Percentiles rank a stretch among this genome's conserved stretches.
These are phyloP conservation scores for Laticauda colubrina DNA, from an alignment of 2,113 vertebrate genomes.

Conservation along the genomic window DNA sequence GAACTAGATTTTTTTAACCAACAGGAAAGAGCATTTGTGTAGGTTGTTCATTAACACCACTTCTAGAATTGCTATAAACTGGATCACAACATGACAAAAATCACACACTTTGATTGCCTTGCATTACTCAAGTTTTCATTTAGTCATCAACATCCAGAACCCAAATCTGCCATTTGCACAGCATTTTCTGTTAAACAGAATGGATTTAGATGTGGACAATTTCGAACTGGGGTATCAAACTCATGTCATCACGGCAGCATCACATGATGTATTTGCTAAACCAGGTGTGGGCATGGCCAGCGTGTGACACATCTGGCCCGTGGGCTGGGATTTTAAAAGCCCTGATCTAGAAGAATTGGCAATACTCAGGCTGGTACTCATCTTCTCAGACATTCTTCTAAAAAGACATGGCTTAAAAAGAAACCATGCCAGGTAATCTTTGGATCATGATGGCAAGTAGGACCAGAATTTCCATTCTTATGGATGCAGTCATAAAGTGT, in stretches of 20 bases:
- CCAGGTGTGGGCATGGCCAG: too few species aligned
- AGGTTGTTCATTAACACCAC: slow-evolving; percentile 8
- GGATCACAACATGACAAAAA: slow-evolving; percentile 16
- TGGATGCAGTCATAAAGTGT: background rate
- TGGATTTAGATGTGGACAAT: slow-evolving; percentile 5
- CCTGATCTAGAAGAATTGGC: slow-evolving; percentile 1
- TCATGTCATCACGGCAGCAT: too few species aligned
- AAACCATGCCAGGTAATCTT: background rate
- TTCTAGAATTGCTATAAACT: slow-evolving; percentile 36
- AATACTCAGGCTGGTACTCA: background rate
- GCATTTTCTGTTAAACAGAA: slow-evolving; percentile 3
- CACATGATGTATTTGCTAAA: too few species aligned
- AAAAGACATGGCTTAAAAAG: background rate
- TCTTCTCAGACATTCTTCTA: background rate
- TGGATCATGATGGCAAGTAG: background rate
- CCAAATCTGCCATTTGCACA: background rate
- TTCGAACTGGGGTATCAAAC: background rate
- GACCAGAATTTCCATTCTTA: background rate
- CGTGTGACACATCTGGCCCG: too few species aligned
- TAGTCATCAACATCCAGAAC: background rate
- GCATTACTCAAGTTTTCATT: slow-evolving; percentile 19
- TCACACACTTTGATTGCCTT: slow-evolving; percentile 24
- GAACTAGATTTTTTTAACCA: slow-evolving; percentile 29
- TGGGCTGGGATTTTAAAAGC: too few species aligned
- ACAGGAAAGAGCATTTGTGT: slow-evolving; percentile 4